Conservation (phyloP, 2,113 vertebrate genomes). For the Pluvianellus socialis region DNA sequence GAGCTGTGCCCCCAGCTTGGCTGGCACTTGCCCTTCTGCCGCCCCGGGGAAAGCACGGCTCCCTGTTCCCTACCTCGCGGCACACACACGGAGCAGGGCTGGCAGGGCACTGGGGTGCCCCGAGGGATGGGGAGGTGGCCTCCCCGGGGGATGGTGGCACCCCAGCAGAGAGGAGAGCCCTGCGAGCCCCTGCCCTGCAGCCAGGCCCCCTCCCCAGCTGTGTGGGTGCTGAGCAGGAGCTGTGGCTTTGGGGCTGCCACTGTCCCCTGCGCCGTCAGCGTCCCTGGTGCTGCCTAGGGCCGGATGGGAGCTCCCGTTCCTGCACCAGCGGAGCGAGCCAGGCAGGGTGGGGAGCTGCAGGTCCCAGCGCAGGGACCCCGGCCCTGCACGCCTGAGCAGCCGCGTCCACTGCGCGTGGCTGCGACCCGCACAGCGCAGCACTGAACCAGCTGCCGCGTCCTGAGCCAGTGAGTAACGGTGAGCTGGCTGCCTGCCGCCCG, state of each 20-base stretch:
- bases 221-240: background rate
- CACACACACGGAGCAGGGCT: accelerated
- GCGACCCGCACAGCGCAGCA: accelerated
- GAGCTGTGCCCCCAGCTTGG: background rate
- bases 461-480: background rate
- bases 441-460: background rate
- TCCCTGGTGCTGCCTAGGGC: background rate
- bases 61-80: accelerated
- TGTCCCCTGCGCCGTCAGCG: accelerated
- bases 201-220: background rate
- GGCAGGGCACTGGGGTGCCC: background rate
- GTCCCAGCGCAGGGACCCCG: background rate
- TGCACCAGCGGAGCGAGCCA: accelerated
- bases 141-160: no score
- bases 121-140: background rate
- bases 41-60: accelerated
- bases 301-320: accelerated
- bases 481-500: constrained; percentile 5
- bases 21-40: background rate
- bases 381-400: background rate
- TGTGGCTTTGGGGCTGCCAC: background rate
- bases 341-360: background rate
- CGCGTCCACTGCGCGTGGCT: accelerated
- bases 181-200: background rate
- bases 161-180: background rate